Base-by-base conservation (phyloP, 2,797 vertebrate genomes). In the Sebastes diploproa region DNA sequence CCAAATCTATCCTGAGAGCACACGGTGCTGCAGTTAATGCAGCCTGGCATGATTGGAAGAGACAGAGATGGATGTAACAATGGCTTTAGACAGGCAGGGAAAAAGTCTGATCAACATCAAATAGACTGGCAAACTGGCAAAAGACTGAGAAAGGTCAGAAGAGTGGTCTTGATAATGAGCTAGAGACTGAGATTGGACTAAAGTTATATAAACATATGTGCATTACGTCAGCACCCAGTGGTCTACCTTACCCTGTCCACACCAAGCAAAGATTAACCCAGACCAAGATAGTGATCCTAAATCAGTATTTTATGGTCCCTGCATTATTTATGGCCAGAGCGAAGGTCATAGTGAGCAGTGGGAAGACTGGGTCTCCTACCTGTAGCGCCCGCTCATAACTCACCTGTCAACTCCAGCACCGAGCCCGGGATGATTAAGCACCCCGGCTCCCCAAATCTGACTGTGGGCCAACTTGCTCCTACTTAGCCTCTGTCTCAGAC, bases 351-450 rank as follows among this genome's bases (percentile, higher is more conserved):
- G 89, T 50, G 78, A 82, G 83, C 55, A 22, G 83, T 85, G 81
- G 89, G 87, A 83, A 84, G 89, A 84, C 82, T 73, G 69, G 83
- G 68, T 81, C 82, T 82, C 72, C 93, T 91, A 92, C 94, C 91
- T 93, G 91, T 89, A 77, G 84, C 77, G 50, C 64, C 70, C 2
- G 72, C 88, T 91, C 92, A 94, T 95, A 95, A 94, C 88, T 95
- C 94, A 95, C 59, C 89, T 94, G 93, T 92, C 92, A 90, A 64
- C 76, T 85, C 73, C 27, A 76, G 73, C 78, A 76, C 79, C 75
- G 52, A 89, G 88, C 72, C 77, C 36, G 1, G 65, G 77, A 89
- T 95, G 94, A 95, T 95, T 74, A 94, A 95, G 88, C 77, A 89
- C 84, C 79, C 18, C 16, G 23, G 72, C 85, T 93, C 63, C 86